These are phyloP conservation scores for Dryomyza anilis DNA, from an alignment of 2,888 invertebrate species.

Conservation along the genomic window DNA sequence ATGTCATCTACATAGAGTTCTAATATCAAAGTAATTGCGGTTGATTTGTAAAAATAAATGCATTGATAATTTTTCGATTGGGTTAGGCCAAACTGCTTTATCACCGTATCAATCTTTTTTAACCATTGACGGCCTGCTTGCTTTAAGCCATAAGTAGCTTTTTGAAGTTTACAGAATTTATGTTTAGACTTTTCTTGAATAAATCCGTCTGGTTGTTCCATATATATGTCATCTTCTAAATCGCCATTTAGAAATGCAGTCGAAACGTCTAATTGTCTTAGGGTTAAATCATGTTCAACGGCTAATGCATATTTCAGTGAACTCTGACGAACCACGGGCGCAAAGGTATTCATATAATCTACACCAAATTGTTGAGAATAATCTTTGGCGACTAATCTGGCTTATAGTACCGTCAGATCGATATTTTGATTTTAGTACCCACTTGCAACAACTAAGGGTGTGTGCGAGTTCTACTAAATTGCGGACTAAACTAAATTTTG, in stretches of 20 bases:
- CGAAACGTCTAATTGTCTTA: slow-evolving; percentile 30
- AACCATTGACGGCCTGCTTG: slow-evolving; percentile 20
- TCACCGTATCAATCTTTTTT: slow-evolving; percentile 9
- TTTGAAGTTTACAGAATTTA: slow-evolving; percentile 17
- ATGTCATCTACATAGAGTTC: slow-evolving; percentile 26
- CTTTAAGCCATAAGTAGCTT: slow-evolving; percentile 22
- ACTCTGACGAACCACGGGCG: slow-evolving; percentile 17
- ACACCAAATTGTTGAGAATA: slow-evolving; percentile 20
- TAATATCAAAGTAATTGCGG: not conserved
- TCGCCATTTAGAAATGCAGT: slow-evolving; percentile 28
- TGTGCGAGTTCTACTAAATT: too few species aligned
- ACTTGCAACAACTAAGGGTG: too few species aligned
- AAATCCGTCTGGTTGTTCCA: slow-evolving; percentile 17
- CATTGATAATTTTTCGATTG: slow-evolving; percentile 23
- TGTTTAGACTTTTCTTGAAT: not conserved
- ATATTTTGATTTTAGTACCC: not conserved
- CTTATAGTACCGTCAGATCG: slow-evolving; percentile 6
- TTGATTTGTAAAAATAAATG: slow-evolving; percentile 8
- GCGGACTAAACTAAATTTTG: too few species aligned
- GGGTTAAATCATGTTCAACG: slow-evolving; percentile 25
- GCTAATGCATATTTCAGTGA: slow-evolving; percentile 28
- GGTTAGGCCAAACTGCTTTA: slow-evolving; percentile 7
- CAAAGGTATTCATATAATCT: slow-evolving; percentile 8
- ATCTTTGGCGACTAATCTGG: slow-evolving; percentile 11
- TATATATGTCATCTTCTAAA: slow-evolving; percentile 24